A percentile compares a stretch with the other conserved stretches of the same genome.
Conservation (phyloP, 2,888 invertebrate species). For the Lasius fuliginosus region DNA sequence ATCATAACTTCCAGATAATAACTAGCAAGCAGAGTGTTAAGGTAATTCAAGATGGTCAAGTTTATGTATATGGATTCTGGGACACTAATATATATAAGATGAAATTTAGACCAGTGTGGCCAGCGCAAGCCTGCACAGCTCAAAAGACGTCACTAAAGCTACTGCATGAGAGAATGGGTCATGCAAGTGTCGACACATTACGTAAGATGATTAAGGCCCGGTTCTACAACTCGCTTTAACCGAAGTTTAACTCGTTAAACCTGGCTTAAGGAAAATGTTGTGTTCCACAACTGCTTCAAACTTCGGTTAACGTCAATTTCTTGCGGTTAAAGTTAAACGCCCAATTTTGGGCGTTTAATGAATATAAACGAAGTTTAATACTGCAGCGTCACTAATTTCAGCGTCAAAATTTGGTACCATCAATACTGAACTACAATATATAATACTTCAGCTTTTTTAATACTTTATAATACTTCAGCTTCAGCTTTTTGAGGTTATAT, state of each 20-base stretch:
- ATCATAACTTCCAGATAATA: neutral
- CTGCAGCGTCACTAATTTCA: neutral
- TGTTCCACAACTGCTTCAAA: no score
- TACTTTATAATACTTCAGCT: no score
- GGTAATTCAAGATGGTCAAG: neutral
- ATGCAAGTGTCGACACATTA: neutral
- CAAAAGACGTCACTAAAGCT: conserved; percentile 7
- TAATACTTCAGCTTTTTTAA: no score
- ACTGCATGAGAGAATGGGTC: conserved; percentile 5
- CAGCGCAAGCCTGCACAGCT: neutral
- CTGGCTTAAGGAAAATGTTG: no score
- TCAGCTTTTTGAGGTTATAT: neutral
- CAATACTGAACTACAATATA: no score
- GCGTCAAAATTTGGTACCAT: neutral
- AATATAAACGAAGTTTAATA: conserved; percentile 10
- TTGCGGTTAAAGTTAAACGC: conserved; percentile 5
- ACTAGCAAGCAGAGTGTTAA: conserved; percentile 1
- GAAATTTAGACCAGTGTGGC: neutral
- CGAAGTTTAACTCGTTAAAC: neutral
- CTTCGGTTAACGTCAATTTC: no score
- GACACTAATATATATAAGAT: neutral
- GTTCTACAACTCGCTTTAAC: neutral
- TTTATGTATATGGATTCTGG: neutral
- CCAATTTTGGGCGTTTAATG: neutral
- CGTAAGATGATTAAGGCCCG: neutral